A percentile compares a stretch with the other conserved stretches of the same genome.
Conservation (phyloP, 1,140 invertebrate species). For the Physella acuta region DNA sequence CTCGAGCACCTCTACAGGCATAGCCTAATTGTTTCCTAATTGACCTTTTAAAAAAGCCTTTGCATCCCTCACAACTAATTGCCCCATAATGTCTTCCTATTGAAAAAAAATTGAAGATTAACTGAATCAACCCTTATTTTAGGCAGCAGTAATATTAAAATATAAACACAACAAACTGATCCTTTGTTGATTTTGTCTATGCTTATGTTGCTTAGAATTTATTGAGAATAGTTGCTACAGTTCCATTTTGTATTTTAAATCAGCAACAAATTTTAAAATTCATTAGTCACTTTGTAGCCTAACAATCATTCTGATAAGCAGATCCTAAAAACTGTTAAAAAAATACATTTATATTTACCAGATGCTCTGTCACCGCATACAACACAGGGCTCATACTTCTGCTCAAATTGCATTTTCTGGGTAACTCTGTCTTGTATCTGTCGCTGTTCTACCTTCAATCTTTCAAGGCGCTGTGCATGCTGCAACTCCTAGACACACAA, state of each 20-base stretch:
- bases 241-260: no score
- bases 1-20: conserved; percentile 89
- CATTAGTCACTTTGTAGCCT: no score
- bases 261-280: no score
- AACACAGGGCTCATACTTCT: conserved; percentile 79
- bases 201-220: no score
- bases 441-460: conserved; percentile 48
- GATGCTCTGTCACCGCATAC: conserved; percentile 83
- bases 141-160: no score
- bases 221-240: no score
- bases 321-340: no score
- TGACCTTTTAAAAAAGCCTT: conserved; percentile 71
- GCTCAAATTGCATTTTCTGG: conserved; percentile 48
- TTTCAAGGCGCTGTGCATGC: conserved; percentile 48
- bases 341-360: no score
- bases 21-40: conserved; percentile 95
- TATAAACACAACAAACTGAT: no score
- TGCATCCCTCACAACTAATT: conserved; percentile 94
- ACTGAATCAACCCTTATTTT: no score
- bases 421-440: conserved; percentile 45
- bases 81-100: conserved; percentile 88
- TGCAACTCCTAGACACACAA: conserved; percentile 41
- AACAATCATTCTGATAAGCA: no score
- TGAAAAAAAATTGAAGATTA: conserved; percentile 10
- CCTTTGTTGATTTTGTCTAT: no score